These are phyloP conservation scores for Drosophila jambulina DNA, from an alignment of 1,140 invertebrate genomes.

Conservation along the genomic window DNA sequence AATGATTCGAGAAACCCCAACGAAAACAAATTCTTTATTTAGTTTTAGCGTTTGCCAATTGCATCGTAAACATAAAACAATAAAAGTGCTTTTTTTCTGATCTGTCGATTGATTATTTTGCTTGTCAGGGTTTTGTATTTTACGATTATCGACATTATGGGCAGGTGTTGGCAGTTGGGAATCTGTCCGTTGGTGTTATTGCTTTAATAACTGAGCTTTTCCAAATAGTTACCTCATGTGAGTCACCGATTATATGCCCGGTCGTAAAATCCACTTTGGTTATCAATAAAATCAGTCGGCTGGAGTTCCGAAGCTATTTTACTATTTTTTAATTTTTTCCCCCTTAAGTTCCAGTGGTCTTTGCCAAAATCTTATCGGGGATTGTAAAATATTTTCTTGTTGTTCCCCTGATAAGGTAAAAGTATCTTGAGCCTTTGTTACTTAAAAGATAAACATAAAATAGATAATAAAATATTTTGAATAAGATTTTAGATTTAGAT, in stretches of 20 bases:
- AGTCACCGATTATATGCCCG: constrained; percentile 4
- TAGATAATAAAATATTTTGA: not conserved
- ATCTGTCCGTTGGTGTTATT: constrained; percentile 10
- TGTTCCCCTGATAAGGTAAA: constrained; percentile 1
- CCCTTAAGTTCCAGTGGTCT: not conserved
- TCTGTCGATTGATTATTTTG: constrained; percentile 36
- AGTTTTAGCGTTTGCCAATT: constrained; percentile 1
- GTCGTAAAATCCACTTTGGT: constrained; percentile 7
- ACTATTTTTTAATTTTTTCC: not conserved
- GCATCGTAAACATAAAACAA: constrained; percentile 31
- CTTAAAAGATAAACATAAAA: constrained; percentile 1
- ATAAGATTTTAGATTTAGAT: not conserved
- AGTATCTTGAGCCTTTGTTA: not conserved
- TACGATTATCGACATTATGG: constrained; percentile 4
- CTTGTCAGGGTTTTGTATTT: too few relatives aligned
- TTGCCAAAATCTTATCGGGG: constrained; percentile 21
- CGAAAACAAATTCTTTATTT: constrained; percentile 18
- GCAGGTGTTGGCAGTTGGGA: constrained; percentile 8
- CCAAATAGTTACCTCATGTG: not conserved
- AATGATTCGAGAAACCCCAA: constrained; percentile 13
- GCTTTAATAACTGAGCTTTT: constrained; percentile 3
- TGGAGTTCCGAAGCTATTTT: not conserved
- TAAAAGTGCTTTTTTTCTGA: constrained; percentile 14
- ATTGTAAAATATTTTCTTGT: constrained; percentile 14
- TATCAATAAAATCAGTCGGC: constrained; percentile 23